These are phyloP conservation scores for Lophius piscatorius DNA, from an alignment of 2,113 vertebrate species.

Conservation along the genomic window DNA sequence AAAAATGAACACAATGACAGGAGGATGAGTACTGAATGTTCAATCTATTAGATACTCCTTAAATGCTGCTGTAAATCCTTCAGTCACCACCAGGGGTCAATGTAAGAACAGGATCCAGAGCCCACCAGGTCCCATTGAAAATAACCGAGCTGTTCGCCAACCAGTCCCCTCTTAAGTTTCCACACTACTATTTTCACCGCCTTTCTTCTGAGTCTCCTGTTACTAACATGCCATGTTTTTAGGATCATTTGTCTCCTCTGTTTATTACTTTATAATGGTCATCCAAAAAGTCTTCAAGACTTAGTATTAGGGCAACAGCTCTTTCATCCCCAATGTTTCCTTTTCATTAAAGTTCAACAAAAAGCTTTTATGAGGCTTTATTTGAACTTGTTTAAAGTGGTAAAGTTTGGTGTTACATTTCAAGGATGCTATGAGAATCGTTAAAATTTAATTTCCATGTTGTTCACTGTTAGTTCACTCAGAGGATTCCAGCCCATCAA, in stretches of 20 bases:
- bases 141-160: constrained; percentile 12
- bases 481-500: constrained; percentile 32
- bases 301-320: not conserved
- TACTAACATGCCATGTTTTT: too few relatives aligned
- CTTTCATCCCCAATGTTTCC: not conserved
- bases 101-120: constrained; percentile 32
- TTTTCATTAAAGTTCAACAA: constrained; percentile 46
- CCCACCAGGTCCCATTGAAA: constrained; percentile 23
- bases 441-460: constrained; percentile 35
- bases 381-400: constrained; percentile 23
- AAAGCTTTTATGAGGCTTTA: constrained; percentile 27
- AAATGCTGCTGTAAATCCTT: not conserved
- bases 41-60: not conserved
- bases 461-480: constrained; percentile 18
- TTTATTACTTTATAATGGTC: constrained; percentile 1
- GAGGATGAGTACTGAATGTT: not conserved
- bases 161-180: constrained; percentile 1
- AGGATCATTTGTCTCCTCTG: too few relatives aligned
- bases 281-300: not conserved
- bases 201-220: constrained; percentile 11
- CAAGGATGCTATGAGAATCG: constrained; percentile 28
- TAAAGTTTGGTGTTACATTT: constrained; percentile 29
- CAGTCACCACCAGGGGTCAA: constrained; percentile 65
- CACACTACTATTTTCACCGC: too few relatives aligned
- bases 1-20: not conserved